phyloP scores from a whole-genome alignment of 1,140 invertebrate species.

The Zaprionus taronus region DNA sequence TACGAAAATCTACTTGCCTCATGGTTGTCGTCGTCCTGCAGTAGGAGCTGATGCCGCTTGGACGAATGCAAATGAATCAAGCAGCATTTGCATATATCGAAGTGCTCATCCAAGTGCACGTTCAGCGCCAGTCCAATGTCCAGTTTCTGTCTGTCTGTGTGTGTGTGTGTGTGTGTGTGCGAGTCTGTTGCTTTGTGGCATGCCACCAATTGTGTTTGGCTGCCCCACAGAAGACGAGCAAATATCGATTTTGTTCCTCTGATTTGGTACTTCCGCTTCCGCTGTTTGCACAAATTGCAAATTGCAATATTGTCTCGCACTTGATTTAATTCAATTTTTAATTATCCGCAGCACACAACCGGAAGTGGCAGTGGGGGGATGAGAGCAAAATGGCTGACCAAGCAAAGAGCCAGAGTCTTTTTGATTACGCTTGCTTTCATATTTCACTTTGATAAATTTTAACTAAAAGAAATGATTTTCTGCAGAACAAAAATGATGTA shows the following conservation, averaged over 20 bases:
- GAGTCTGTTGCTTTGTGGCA: conserved; percentile 22
- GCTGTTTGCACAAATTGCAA: conserved; percentile 54
- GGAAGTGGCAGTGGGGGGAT: neutral
- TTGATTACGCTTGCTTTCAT: neutral
- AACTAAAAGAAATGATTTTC: neutral
- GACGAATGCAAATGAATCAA: conserved; percentile 72
- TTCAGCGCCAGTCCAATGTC: conserved; percentile 13
- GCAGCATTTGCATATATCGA: conserved; percentile 67
- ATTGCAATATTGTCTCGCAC: conserved; percentile 67
- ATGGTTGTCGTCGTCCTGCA: neutral
- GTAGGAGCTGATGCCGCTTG: conserved; percentile 42
- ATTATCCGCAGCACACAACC: conserved; percentile 33
- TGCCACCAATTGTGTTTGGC: conserved; percentile 28
- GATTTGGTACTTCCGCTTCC: conserved; percentile 69
- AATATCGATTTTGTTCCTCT: conserved; percentile 66
- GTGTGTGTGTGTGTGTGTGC: conserved; percentile 27
- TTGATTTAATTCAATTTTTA: conserved; percentile 44
- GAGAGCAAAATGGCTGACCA: neutral
- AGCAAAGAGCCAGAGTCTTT: neutral
- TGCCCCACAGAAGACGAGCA: conserved; percentile 41
- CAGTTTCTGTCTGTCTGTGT: conserved; percentile 1
- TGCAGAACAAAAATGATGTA: neutral
- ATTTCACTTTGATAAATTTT: neutral
- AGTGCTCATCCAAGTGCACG: conserved; percentile 37
- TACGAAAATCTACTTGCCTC: conserved; percentile 66